Conservation (phyloP, 2,888 invertebrate genomes). For the Phoenoteleia sp. region DNA sequence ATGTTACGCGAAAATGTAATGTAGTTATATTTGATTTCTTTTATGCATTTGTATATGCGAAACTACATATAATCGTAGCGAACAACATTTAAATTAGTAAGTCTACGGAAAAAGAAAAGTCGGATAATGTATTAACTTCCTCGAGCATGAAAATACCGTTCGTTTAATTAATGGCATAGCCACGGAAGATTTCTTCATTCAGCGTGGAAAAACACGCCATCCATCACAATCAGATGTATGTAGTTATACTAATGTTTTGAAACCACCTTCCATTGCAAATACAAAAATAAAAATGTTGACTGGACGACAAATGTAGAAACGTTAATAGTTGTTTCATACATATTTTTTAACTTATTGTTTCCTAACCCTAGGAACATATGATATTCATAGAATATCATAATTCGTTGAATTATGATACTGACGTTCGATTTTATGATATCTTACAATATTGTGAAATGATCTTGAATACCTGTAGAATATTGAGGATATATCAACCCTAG, state of each 20-base stretch:
- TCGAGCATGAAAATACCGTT: conserved; percentile 72
- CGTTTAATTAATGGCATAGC: conserved; percentile 71
- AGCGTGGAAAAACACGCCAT: conserved; percentile 65
- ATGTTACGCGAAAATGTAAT: conserved; percentile 31
- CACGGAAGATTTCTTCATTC: conserved; percentile 70
- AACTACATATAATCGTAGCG: conserved; percentile 6
- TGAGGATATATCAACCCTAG: too few relatives aligned
- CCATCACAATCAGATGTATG: conserved; percentile 72
- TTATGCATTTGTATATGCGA: conserved; percentile 24
- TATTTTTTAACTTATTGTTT: too few relatives aligned
- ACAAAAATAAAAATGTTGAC: conserved; percentile 58
- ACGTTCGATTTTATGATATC: too few relatives aligned
- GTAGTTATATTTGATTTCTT: conserved; percentile 60
- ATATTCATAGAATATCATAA: too few relatives aligned
- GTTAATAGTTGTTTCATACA: too few relatives aligned
- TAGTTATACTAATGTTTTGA: conserved; percentile 66
- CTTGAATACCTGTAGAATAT: too few relatives aligned
- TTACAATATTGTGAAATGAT: too few relatives aligned
- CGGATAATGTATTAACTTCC: conserved; percentile 72
- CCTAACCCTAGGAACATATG: too few relatives aligned
- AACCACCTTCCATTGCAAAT: conserved; percentile 29
- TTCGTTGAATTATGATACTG: too few relatives aligned
- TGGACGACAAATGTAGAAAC: conserved; percentile 40
- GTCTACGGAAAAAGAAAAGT: conserved; percentile 62
- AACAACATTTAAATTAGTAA: conserved; percentile 72